These are phyloP conservation scores for cattle (Bos taurus) DNA, from an alignment of 2,113 vertebrate genomes.

Conservation along the genomic window ARS-UCD2.0 NC_037348.1:65673001-65673500, in stretches of 20 bases:
- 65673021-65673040: rapidly evolving
- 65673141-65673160: rapidly evolving
- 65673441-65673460: rapidly evolving
- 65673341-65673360: not conserved
- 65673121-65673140: not conserved
- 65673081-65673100: not conserved
- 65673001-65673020: not conserved
- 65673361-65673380: not conserved
- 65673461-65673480: not conserved
- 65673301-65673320: rapidly evolving
- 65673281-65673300: rapidly evolving
- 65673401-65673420: rapidly evolving
- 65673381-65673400: not conserved
- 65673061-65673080: rapidly evolving
- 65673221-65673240: rapidly evolving
- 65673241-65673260: not conserved
- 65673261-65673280: not conserved
- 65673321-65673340: rapidly evolving
- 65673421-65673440: not conserved
- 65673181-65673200: not conserved
- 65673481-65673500: rapidly evolving
- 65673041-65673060: rapidly evolving
- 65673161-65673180: rapidly evolving
- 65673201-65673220: rapidly evolving
- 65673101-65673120: rapidly evolving